Evolutionary conservation across 2,888 invertebrate genomes (phyloP), one percentile per base, ranked within the genome.

Genomic region (Leptothorax acervorum): DNA sequence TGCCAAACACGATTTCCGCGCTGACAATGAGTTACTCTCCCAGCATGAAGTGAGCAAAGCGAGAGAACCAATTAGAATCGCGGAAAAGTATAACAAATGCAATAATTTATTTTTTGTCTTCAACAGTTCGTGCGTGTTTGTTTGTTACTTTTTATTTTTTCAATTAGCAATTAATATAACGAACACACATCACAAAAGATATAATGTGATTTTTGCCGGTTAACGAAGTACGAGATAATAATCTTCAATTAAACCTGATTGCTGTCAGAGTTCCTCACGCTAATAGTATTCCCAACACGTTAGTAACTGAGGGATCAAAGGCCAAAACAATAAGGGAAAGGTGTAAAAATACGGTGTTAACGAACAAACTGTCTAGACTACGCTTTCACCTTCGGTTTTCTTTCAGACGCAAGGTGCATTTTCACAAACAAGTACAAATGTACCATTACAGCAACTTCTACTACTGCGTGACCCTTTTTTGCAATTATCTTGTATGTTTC

Each of bases 121-220:
- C 35, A 15, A 55, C 31, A 42, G 42, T 9, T 66, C 15, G 0
- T n/a, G 9, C 15, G 11, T 71, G 15, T 35, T 57, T 8, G 3
- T n/a, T 18, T 5, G 2, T 48, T 42, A 15, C 39, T 39, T 2
- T 60, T 15, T 3, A 15, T 31, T 18, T 31, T 15, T 51, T 60
- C 18, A 71, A 57, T 55, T 57, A 35, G 1, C 35, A 71, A 57
- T 79, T 79, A 35, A 71, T 48, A 23, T 55, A 66, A 66, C 3
- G n/a, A 28, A 28, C 23, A 23, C 23, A 71, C 12, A 35, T 35
- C 48, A 31, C 2, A 9, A 70, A 39, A 45, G 15, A 23, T 23
- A 28, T 53, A 51, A 63, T 1, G 31, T 48, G 15, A 45, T 35
- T 57, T 65, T 28, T 55, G 8, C n/a, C 6, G 15, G 28, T 45